Conservation (phyloP, 2,888 invertebrate species). For the Sinotaia quadrata region DNA sequence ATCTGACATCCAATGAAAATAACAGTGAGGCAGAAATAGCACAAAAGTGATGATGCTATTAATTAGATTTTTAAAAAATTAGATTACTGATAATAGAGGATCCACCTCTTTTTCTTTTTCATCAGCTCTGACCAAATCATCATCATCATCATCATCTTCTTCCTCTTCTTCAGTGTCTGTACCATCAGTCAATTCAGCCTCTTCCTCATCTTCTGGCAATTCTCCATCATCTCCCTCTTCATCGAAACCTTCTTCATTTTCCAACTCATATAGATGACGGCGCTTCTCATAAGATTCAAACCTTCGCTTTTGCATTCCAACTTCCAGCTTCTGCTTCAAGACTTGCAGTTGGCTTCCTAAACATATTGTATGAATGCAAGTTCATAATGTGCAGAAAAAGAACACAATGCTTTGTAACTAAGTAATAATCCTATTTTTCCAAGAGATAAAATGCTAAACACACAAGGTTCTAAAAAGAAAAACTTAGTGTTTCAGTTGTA, state of each 20-base stretch:
- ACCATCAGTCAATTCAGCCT: constrained; percentile 71
- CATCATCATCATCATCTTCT: constrained; percentile 75
- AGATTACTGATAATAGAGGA: too few species aligned
- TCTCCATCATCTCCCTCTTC: constrained; percentile 65
- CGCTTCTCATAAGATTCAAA: constrained; percentile 81
- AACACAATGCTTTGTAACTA: too few species aligned
- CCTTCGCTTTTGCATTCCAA: constrained; percentile 81
- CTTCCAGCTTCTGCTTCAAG: constrained; percentile 81
- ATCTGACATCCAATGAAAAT: too few species aligned
- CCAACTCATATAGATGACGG: constrained; percentile 73
- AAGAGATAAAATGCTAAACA: too few species aligned
- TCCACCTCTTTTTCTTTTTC: constrained; percentile 41
- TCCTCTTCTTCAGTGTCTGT: constrained; percentile 69
- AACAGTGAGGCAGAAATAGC: too few species aligned
- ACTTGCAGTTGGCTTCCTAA: constrained; percentile 83
- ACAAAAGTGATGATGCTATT: too few species aligned
- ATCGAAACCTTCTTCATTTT: constrained; percentile 67
- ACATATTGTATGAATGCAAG: too few species aligned
- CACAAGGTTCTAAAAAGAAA: too few species aligned
- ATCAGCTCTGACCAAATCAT: constrained; percentile 54
- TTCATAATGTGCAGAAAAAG: too few species aligned
- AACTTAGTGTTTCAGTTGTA: too few species aligned
- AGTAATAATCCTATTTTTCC: too few species aligned
- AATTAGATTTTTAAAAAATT: too few species aligned
- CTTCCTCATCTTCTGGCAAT: constrained; percentile 61